phyloP scores from a whole-genome alignment of 2,113 vertebrate genomes.

The Sterna hirundo region DNA sequence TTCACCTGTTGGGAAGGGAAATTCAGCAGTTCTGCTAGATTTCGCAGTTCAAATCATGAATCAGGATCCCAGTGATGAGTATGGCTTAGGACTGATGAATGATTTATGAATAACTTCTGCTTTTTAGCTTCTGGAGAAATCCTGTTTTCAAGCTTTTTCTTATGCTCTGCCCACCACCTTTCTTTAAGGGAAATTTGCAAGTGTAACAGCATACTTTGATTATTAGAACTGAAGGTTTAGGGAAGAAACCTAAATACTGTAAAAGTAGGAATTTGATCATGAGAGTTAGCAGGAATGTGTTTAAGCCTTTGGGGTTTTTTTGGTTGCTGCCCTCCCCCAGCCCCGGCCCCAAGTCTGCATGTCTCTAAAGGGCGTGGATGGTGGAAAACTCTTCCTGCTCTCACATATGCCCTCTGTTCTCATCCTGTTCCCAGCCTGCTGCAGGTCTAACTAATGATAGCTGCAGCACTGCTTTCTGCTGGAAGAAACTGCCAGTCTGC shows the following conservation, averaged over 20 bases:
- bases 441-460: not conserved
- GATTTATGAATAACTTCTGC: constrained; percentile 11
- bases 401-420: not conserved
- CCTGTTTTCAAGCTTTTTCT: not conserved
- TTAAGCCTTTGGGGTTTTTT: not conserved
- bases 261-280: not conserved
- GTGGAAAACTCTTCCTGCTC: not conserved
- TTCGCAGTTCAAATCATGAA: not conserved
- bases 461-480: not conserved
- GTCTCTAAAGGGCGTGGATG: not conserved
- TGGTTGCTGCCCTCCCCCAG: fast-evolving
- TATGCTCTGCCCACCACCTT: not conserved
- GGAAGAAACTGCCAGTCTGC: not conserved
- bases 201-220: not conserved
- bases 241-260: not conserved
- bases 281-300: not conserved
- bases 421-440: fast-evolving
- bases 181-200: constrained; percentile 8
- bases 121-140: not conserved
- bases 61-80: not conserved
- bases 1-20: not conserved
- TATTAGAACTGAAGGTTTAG: not conserved
- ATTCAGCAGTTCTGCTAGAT: constrained; percentile 21
- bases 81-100: constrained; percentile 8
- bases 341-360: not conserved